Conservation (phyloP, 2,888 invertebrate genomes). For the Gymnoscelis rufifasciata region DNA sequence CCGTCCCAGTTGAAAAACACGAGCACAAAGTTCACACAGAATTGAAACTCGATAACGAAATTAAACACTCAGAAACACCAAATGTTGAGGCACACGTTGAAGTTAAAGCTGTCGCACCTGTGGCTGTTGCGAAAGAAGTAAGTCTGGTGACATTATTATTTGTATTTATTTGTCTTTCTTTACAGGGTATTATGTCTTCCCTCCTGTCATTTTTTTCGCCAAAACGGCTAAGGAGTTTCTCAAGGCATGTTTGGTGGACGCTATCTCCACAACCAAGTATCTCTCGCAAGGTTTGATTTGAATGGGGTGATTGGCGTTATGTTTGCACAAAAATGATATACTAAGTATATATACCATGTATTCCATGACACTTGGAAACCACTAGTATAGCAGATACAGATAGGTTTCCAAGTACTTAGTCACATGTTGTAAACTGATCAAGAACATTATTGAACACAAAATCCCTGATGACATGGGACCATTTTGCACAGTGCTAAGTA, state of each 20-base stretch:
- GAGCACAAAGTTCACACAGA: slow-evolving; percentile 43
- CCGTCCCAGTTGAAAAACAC: slow-evolving; percentile 31
- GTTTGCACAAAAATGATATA: slow-evolving; percentile 16
- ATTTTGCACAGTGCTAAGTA: no score
- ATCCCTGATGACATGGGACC: no score
- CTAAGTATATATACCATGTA: no score
- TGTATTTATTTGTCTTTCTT: slow-evolving; percentile 25
- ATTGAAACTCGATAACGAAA: slow-evolving; percentile 50
- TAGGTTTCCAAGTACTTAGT: no score
- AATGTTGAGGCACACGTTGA: slow-evolving; percentile 37
- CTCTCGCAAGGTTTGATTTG: slow-evolving; percentile 46
- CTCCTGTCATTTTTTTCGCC: slow-evolving; percentile 34
- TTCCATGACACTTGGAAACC: no score
- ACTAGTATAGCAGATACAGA: no score
- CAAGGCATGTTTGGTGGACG: slow-evolving; percentile 31
- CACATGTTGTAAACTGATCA: no score
- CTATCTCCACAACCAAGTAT: slow-evolving; percentile 32
- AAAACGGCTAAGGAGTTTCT: slow-evolving; percentile 33
- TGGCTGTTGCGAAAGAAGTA: slow-evolving; percentile 60
- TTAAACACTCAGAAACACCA: slow-evolving; percentile 37
- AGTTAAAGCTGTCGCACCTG: slow-evolving; percentile 32
- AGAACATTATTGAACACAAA: no score
- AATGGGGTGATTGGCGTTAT: slow-evolving; percentile 6
- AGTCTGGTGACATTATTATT: slow-evolving; percentile 34
- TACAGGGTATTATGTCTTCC: slow-evolving; percentile 42